Percentiles rank a stretch among this genome's conserved stretches.
Evolutionary conservation across 1,140 invertebrate species (phyloP).

Genomic region (Anadara kagoshimensis): DNA sequence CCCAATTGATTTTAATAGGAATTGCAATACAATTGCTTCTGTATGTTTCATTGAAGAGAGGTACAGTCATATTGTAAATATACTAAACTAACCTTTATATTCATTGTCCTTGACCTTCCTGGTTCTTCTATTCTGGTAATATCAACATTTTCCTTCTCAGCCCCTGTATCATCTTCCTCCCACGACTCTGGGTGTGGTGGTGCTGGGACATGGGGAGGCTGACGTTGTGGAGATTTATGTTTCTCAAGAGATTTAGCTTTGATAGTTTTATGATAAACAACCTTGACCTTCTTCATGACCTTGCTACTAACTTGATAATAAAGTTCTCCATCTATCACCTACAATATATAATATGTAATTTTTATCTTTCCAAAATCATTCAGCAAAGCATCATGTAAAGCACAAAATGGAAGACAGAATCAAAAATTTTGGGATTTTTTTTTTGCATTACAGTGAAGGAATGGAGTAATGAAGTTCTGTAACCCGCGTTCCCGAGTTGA

Average conservation of each 20-base stretch:
- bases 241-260: slow-evolving; percentile 31
- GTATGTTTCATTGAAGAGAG: too few relatives aligned
- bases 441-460: too few relatives aligned
- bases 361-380: too few relatives aligned
- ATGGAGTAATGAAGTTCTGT: too few relatives aligned
- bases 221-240: neutral
- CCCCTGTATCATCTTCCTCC: slow-evolving; percentile 29
- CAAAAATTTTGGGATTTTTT: too few relatives aligned
- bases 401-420: too few relatives aligned
- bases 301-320: slow-evolving; percentile 82
- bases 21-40: too few relatives aligned
- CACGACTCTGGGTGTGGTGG: slow-evolving; percentile 5
- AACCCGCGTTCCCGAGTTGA: too few relatives aligned
- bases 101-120: neutral
- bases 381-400: too few relatives aligned
- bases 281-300: slow-evolving; percentile 80
- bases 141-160: slow-evolving; percentile 41
- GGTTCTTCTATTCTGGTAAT: neutral
- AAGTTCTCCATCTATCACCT: slow-evolving; percentile 84
- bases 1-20: too few relatives aligned
- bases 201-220: neutral
- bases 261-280: slow-evolving; percentile 74
- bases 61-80: too few relatives aligned
- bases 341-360: slow-evolving; percentile 20
- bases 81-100: neutral